Conservation (phyloP, 2,888 invertebrate genomes). For the Clusia tigrina region DNA sequence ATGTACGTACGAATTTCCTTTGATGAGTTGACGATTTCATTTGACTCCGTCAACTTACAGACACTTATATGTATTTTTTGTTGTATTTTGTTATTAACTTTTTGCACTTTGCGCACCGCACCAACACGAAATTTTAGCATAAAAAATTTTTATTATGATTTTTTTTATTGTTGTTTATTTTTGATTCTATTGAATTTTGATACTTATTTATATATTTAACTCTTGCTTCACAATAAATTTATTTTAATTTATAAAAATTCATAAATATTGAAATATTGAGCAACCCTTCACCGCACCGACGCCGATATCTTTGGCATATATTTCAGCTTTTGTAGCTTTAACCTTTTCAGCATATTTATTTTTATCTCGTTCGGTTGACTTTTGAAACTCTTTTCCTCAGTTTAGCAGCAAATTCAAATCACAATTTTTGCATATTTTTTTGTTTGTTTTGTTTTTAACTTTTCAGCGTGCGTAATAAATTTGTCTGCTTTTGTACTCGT, state of each 20-base stretch:
- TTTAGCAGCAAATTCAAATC: not conserved
- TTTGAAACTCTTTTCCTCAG: conserved; percentile 9
- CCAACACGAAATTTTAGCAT: too few relatives aligned
- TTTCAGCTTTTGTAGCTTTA: conserved; percentile 4
- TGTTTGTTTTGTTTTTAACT: not conserved
- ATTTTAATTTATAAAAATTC: not conserved
- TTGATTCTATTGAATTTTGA: not conserved
- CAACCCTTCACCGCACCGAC: not conserved
- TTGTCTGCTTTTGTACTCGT: conserved; percentile 3
- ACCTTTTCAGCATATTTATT: not conserved
- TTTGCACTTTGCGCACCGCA: not conserved
- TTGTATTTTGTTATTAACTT: not conserved
- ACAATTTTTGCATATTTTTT: conserved; percentile 4
- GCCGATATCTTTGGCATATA: too few relatives aligned
- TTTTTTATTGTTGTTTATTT: conserved; percentile 31
- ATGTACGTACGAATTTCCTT: too few relatives aligned
- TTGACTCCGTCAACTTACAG: too few relatives aligned
- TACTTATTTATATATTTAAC: not conserved
- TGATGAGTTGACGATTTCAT: too few relatives aligned
- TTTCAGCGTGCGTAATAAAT: not conserved
- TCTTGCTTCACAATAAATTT: not conserved
- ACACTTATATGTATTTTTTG: too few relatives aligned
- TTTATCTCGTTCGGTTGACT: not conserved
- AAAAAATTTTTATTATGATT: conserved; percentile 21
- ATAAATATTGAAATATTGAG: not conserved